These are phyloP conservation scores for Xylophagus ater DNA, from an alignment of 2,888 invertebrate genomes.

Conservation along the genomic window DNA sequence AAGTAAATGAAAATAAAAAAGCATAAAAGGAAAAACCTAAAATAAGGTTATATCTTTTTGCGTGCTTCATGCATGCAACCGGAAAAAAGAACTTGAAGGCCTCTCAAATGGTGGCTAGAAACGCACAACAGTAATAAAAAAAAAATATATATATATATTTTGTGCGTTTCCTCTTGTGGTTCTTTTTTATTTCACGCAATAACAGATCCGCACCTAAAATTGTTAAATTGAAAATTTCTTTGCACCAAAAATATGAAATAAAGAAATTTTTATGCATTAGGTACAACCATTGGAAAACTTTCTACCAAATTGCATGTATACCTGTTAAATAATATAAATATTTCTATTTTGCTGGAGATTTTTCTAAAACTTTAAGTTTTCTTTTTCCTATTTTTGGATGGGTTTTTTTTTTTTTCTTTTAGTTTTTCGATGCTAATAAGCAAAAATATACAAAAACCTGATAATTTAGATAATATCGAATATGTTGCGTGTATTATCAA, in stretches of 20 bases:
- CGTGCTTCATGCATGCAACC: conserved; percentile 16
- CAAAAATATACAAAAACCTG: too few species aligned
- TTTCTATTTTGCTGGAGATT: too few species aligned
- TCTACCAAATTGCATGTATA: too few species aligned
- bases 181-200: conserved; percentile 1
- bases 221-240: not conserved
- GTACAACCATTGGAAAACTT: not conserved
- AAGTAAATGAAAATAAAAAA: too few species aligned
- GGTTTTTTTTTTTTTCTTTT: too few species aligned
- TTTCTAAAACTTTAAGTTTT: too few species aligned
- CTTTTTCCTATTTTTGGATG: too few species aligned
- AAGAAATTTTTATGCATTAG: not conserved
- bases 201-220: conserved; percentile 9
- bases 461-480: too few species aligned
- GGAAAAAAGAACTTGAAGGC: conserved; percentile 15
- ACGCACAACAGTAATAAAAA: conserved; percentile 23
- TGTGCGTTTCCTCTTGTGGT: not conserved
- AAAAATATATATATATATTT: conserved; percentile 1
- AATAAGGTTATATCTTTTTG: conserved; percentile 10
- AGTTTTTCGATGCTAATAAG: too few species aligned
- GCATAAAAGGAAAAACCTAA: too few species aligned
- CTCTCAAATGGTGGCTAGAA: conserved; percentile 21
- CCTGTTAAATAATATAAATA: too few species aligned
- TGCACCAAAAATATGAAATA: not conserved
- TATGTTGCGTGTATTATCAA: too few species aligned